phyloP scores from a whole-genome alignment of 2,113 vertebrate species.

The Hydropotes inermis region DNA sequence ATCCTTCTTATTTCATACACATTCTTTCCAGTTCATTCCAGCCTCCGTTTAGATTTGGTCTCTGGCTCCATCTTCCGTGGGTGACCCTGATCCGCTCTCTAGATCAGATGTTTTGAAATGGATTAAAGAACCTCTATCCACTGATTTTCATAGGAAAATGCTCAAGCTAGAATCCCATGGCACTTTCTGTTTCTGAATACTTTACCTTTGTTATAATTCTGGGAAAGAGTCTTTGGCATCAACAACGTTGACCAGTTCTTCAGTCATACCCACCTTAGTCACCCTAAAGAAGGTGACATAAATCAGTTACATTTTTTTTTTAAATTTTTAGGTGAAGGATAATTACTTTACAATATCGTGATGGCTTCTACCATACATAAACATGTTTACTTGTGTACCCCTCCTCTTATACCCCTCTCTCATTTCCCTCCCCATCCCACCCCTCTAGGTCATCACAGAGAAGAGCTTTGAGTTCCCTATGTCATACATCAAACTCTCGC shows the following conservation, averaged over 20 bases:
- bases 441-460: neutral
- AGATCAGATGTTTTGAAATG: neutral
- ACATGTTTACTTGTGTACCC: neutral
- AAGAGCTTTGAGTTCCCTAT: neutral
- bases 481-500: neutral
- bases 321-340: neutral
- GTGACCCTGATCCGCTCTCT: neutral
- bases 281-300: neutral
- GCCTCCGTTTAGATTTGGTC: neutral
- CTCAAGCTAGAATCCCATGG: fast-evolving
- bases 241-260: neutral
- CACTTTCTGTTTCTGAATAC: neutral
- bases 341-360: neutral
- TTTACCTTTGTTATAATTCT: neutral
- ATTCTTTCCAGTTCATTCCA: neutral
- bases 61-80: neutral
- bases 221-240: neutral
- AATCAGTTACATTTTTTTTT: neutral
- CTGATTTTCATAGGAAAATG: neutral
- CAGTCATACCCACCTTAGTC: neutral
- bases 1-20: neutral
- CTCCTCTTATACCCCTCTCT: neutral
- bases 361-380: neutral
- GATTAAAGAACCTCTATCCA: neutral
- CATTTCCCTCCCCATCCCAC: neutral